Evolutionary conservation across 2,888 invertebrate genomes (phyloP).

Genomic region (Desoria tigrina): DNA sequence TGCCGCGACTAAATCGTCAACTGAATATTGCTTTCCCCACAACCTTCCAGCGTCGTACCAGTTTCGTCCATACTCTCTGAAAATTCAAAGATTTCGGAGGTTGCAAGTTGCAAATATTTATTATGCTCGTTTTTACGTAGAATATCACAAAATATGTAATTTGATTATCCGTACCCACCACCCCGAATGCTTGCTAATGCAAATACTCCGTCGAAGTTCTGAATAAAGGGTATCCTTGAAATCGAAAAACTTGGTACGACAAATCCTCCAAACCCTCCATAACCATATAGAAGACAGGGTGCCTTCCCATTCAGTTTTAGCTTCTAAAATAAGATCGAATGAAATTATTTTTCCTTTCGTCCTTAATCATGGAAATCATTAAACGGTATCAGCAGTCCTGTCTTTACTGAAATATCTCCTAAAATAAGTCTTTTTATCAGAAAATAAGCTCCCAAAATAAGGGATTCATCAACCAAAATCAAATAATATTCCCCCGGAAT

Average conservation of each 20-base stretch:
- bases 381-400: too few species aligned
- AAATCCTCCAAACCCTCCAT: slow-evolving; percentile 95
- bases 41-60: slow-evolving; percentile 94
- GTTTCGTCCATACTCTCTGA: slow-evolving; percentile 87
- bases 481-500: too few species aligned
- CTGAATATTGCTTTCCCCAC: slow-evolving; percentile 92
- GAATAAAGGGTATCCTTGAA: slow-evolving; percentile 81
- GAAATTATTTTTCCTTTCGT: too few species aligned
- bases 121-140: too few species aligned
- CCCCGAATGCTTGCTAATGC: slow-evolving; percentile 94
- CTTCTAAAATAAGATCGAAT: slow-evolving; percentile 14
- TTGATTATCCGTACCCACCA: slow-evolving; percentile 93
- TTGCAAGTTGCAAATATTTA: too few species aligned
- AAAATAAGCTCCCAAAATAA: too few species aligned
- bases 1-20: slow-evolving; percentile 92
- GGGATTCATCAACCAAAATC: too few species aligned
- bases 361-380: background rate
- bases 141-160: slow-evolving; percentile 98
- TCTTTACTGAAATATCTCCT: too few species aligned
- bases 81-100: slow-evolving; percentile 57
- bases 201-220: slow-evolving; percentile 82
- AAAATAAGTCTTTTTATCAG: too few species aligned
- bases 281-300: slow-evolving; percentile 92
- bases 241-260: slow-evolving; percentile 87
- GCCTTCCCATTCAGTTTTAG: slow-evolving; percentile 19